Evolutionary conservation across 2,797 vertebrate genomes (phyloP).

Genomic region (Pristis pectinata): DNA sequence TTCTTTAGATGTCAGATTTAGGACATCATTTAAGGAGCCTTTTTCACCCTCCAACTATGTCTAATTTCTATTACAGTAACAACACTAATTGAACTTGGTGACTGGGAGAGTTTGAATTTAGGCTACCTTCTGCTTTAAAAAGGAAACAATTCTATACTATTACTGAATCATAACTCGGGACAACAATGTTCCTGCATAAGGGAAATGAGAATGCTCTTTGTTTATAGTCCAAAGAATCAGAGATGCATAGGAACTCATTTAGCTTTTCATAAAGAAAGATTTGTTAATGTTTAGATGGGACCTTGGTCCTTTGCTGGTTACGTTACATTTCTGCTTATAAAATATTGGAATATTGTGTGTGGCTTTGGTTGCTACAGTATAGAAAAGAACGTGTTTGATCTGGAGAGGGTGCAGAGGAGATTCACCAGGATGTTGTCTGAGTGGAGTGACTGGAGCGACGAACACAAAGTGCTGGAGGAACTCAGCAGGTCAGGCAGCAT

Average conservation of each 20-base stretch:
- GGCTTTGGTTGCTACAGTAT: too few species aligned
- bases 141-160: background rate
- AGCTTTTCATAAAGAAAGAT: background rate
- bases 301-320: background rate
- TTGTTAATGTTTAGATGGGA: background rate
- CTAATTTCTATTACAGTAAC: conserved; percentile 4
- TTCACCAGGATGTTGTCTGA: too few species aligned
- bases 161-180: background rate
- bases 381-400: too few species aligned
- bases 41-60: background rate
- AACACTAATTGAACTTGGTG: background rate
- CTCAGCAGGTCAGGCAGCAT: too few species aligned
- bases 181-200: too few species aligned
- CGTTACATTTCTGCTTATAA: background rate
- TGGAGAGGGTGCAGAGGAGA: too few species aligned
- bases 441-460: too few species aligned
- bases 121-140: background rate
- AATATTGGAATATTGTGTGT: too few species aligned
- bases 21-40: background rate
- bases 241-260: background rate
- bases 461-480: too few species aligned
- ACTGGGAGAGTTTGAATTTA: background rate
- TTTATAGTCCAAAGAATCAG: background rate
- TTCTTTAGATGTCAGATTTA: background rate
- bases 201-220: background rate